A percentile compares a stretch with the other conserved stretches of the same genome.
Evolutionary conservation across 2,113 vertebrate genomes (phyloP).

Genomic region (Gopherus evgoodei): DNA sequence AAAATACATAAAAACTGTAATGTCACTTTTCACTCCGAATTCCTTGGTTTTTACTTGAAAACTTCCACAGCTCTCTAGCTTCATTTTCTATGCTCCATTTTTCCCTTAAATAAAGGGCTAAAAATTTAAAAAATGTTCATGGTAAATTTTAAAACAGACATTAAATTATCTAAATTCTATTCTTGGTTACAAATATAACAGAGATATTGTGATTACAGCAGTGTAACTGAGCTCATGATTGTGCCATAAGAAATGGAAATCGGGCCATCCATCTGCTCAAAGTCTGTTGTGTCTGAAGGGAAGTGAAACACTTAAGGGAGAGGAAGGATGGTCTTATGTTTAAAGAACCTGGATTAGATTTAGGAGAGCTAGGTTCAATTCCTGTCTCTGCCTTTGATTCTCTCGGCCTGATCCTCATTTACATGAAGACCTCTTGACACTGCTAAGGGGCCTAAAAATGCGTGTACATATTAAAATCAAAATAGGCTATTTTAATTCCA

Average conservation of each 20-base stretch:
- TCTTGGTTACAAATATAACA: conserved; percentile 5
- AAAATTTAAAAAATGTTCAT: neutral
- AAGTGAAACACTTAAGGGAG: neutral
- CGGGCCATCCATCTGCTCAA: neutral
- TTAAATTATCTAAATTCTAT: conserved; percentile 32
- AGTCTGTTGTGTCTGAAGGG: neutral
- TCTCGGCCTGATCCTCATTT: neutral
- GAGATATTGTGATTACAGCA: neutral
- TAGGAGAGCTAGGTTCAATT: neutral
- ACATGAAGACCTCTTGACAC: neutral
- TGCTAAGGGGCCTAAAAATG: neutral
- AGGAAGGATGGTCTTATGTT: neutral
- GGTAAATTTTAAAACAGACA: conserved; percentile 12
- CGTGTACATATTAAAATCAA: fast-evolving
- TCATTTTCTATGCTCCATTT: neutral
- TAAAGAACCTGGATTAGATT: neutral
- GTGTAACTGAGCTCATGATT: neutral
- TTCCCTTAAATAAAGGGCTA: neutral
- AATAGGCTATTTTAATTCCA: neutral
- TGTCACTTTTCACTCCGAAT: neutral
- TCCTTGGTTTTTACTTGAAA: neutral
- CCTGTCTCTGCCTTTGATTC: neutral
- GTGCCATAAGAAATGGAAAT: neutral
- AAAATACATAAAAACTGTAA: neutral
- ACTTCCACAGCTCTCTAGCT: neutral